phyloP scores from a whole-genome alignment of 2,888 invertebrate genomes.

The Pinctada fucata region DNA sequence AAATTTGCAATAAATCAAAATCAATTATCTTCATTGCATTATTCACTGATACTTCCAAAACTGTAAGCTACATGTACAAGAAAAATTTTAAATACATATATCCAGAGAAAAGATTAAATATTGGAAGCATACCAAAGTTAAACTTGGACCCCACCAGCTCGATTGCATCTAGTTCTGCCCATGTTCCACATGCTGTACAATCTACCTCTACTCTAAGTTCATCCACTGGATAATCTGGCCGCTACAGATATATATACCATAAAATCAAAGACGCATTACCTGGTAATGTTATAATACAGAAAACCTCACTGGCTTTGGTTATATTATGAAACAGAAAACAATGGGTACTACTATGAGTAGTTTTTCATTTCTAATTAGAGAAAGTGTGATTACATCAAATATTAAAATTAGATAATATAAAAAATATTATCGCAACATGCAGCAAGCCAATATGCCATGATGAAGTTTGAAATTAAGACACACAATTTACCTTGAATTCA shows the following conservation, averaged over 20 bases:
- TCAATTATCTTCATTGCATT: too few relatives aligned
- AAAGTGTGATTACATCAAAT: neutral
- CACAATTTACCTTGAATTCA: neutral
- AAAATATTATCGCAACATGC: neutral
- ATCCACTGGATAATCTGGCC: constrained; percentile 30
- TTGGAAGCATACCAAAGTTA: neutral
- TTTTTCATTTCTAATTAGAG: neutral
- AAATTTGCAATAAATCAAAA: too few relatives aligned
- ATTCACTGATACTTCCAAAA: too few relatives aligned
- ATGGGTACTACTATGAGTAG: too few relatives aligned
- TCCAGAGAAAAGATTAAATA: neutral
- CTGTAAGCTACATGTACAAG: neutral
- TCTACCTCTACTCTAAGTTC: constrained; percentile 59
- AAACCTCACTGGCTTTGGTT: too few relatives aligned
- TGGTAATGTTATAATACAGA: too few relatives aligned
- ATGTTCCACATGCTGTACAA: constrained; percentile 57
- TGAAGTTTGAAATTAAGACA: neutral
- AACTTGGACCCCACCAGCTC: constrained; percentile 47
- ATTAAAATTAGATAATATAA: neutral
- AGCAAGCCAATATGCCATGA: too few relatives aligned
- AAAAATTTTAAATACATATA: neutral
- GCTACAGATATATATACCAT: constrained; percentile 35
- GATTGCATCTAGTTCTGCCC: constrained; percentile 69
- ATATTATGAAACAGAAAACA: too few relatives aligned
- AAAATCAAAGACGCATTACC: neutral